A percentile compares a stretch with the other conserved stretches of the same genome.
Evolutionary conservation across 2,888 invertebrate species (phyloP).

Genomic region (Stenoptilia bipunctidactyla): DNA sequence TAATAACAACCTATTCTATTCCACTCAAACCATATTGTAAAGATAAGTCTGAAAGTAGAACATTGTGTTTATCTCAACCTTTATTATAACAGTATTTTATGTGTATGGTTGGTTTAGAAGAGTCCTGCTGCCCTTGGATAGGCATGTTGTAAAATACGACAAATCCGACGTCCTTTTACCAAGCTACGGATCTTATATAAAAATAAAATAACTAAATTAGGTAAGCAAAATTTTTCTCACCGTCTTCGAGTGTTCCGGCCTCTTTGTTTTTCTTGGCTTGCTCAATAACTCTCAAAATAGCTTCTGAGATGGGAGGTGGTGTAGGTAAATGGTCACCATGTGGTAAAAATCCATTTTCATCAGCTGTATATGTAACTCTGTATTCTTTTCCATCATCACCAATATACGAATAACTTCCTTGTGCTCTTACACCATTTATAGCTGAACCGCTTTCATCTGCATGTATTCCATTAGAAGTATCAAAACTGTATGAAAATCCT

Average conservation of each 20-base stretch:
- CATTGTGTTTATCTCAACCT: neutral
- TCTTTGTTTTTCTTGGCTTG: slow-evolving; percentile 34
- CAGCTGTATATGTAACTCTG: slow-evolving; percentile 41
- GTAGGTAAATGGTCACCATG: slow-evolving; percentile 53
- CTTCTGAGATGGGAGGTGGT: slow-evolving; percentile 48
- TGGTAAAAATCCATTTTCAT: slow-evolving; percentile 52
- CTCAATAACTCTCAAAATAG: slow-evolving; percentile 42
- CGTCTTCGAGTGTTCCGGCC: slow-evolving; percentile 41
- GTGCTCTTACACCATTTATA: slow-evolving; percentile 38
- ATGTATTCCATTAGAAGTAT: slow-evolving; percentile 54
- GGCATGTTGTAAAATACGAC: no score
- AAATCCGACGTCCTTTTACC: no score
- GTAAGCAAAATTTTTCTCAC: no score
- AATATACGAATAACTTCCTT: slow-evolving; percentile 45
- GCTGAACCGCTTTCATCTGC: slow-evolving; percentile 44
- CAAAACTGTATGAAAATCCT: slow-evolving; percentile 40
- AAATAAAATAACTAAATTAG: no score
- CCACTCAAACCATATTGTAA: no score
- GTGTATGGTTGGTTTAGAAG: no score
- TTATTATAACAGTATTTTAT: no score
- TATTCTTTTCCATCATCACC: slow-evolving; percentile 55
- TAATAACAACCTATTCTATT: no score
- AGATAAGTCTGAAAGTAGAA: no score
- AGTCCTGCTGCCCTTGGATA: no score
- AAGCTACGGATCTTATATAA: no score